Evolutionary conservation across 2,888 invertebrate genomes (phyloP).

Genomic region (Capitulum mitella): DNA sequence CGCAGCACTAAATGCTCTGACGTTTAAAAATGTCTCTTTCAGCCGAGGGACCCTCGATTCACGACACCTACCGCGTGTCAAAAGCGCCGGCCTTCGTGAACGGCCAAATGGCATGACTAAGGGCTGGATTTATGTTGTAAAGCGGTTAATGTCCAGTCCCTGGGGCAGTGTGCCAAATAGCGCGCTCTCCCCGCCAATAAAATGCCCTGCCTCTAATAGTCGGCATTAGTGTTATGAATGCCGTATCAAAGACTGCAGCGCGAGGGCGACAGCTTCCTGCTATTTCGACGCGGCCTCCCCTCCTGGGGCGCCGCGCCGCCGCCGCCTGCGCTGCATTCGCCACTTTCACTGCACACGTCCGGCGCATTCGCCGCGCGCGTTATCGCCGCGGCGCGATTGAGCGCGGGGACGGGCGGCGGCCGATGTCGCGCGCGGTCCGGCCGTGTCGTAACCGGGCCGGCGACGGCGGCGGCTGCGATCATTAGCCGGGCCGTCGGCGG

Average conservation of each 20-base stretch:
- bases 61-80: not conserved
- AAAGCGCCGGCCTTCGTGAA: not conserved
- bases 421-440: not conserved
- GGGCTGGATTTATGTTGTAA: not conserved
- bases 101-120: not conserved
- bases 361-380: too few relatives aligned
- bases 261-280: not conserved
- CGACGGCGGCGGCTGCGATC: too few relatives aligned
- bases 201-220: not conserved
- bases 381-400: not conserved
- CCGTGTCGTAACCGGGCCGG: too few relatives aligned
- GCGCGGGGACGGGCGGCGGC: not conserved
- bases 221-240: not conserved
- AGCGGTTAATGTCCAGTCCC: not conserved
- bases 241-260: not conserved
- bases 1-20: not conserved
- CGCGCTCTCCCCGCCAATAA: not conserved
- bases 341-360: not conserved
- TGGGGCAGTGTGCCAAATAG: not conserved
- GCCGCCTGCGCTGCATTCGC: not conserved
- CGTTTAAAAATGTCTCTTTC: not conserved
- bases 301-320: not conserved
- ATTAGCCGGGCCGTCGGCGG: too few relatives aligned
- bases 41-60: not conserved
- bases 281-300: not conserved